Conservation (phyloP, 64 coral and sea anemone species). For the Porites australiensis region DNA sequence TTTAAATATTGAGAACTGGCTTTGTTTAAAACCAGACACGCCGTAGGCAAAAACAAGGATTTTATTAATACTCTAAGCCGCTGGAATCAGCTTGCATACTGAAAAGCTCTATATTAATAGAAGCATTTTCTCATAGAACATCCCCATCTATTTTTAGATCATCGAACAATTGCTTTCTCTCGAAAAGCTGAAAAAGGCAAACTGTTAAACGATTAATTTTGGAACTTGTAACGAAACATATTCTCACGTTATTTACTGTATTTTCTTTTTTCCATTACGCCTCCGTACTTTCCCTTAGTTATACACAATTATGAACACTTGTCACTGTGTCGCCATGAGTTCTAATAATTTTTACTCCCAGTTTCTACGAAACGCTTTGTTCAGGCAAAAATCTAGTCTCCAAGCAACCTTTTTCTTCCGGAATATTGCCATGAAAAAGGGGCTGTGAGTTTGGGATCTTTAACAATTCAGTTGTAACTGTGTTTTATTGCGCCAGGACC, state of each 20-base stretch:
- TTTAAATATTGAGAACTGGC: background rate
- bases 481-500: background rate
- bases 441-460: background rate
- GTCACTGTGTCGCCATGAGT: conserved; percentile 9
- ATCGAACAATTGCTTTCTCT: background rate
- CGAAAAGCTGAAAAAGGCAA: background rate
- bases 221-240: background rate
- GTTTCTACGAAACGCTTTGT: conserved; percentile 32
- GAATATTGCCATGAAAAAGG: background rate
- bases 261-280: conserved; percentile 20
- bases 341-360: background rate
- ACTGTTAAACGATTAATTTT: background rate
- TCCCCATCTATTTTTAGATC: background rate
- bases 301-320: conserved; percentile 13
- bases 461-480: background rate
- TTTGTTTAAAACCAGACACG: conserved; percentile 27
- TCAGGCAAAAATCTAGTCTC: conserved; percentile 36
- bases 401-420: background rate
- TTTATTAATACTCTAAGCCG: conserved; percentile 5
- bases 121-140: background rate
- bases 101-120: background rate
- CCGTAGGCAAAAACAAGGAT: background rate
- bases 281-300: background rate
- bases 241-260: background rate
- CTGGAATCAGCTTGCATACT: background rate